Conservation (phyloP, 2,797 vertebrate genomes). For the Choloepus didactylus region DNA sequence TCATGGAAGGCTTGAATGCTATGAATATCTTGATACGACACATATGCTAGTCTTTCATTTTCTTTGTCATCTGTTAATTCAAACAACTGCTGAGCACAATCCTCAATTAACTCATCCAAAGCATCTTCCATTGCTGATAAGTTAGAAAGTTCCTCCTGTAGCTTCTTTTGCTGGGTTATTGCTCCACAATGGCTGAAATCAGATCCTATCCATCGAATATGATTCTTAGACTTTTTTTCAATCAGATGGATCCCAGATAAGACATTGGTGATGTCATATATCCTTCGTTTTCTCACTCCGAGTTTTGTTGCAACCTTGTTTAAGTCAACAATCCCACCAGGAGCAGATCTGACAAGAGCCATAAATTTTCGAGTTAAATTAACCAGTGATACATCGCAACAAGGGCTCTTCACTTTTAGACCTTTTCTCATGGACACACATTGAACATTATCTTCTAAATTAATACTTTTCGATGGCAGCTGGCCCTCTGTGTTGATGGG, state of each 20-base stretch:
- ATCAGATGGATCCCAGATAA: constrained; percentile 91
- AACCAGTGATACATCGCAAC: constrained; percentile 89
- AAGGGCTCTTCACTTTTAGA: constrained; percentile 6
- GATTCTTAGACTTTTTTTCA: constrained; percentile 84
- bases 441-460: too few relatives aligned
- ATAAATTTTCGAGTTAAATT: constrained; percentile 88
- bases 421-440: too few relatives aligned
- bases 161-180: constrained; percentile 76
- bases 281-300: constrained; percentile 89
- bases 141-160: constrained; percentile 85
- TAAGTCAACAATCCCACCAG: constrained; percentile 82
- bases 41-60: too few relatives aligned
- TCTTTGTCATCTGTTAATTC: too few relatives aligned
- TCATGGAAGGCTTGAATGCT: too few relatives aligned
- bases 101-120: too few relatives aligned
- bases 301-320: constrained; percentile 79
- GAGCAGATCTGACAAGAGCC: constrained; percentile 72
- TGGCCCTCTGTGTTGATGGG: too few relatives aligned
- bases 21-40: too few relatives aligned
- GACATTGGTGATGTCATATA: constrained; percentile 94
- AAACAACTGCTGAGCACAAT: too few relatives aligned
- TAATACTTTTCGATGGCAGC: too few relatives aligned
- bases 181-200: constrained; percentile 82
- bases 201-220: constrained; percentile 86
- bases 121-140: too few relatives aligned